Evolutionary conservation across 1,140 invertebrate species (phyloP).

Genomic region (Conopomorpha cramerella): DNA sequence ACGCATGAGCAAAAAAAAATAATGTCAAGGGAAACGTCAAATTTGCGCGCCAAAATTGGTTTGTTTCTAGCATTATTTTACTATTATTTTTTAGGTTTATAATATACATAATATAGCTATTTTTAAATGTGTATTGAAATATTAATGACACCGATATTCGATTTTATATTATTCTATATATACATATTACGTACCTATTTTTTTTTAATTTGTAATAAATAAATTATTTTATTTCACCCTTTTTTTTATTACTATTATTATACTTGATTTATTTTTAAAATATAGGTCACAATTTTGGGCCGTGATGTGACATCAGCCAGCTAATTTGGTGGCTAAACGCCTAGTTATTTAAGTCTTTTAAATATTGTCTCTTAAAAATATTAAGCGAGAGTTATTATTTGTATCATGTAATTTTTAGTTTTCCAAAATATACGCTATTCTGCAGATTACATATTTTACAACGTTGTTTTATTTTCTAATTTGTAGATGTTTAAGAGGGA

Average conservation of each 20-base stretch:
- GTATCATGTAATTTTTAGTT: constrained; percentile 40
- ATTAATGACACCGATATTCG: too few species aligned
- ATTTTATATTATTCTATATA: neutral
- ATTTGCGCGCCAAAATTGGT: too few species aligned
- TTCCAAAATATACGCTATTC: constrained; percentile 43
- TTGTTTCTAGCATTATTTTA: too few species aligned
- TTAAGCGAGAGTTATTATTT: constrained; percentile 10
- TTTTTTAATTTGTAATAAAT: constrained; percentile 25
- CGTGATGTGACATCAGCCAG: too few species aligned
- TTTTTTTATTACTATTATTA: constrained; percentile 14
- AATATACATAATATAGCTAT: neutral
- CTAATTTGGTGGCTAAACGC: too few species aligned
- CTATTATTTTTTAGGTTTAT: neutral
- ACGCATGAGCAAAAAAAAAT: neutral
- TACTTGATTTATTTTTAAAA: constrained; percentile 17
- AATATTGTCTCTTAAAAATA: neutral
- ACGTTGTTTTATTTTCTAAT: constrained; percentile 26
- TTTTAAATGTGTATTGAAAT: neutral
- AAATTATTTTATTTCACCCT: constrained; percentile 26
- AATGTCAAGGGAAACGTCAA: neutral
- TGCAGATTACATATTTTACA: constrained; percentile 29
- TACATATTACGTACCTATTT: constrained; percentile 2
- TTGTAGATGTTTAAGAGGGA: neutral
- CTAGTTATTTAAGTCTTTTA: constrained; percentile 21
- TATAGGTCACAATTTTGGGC: too few species aligned